A percentile compares a stretch with the other conserved stretches of the same genome.
Evolutionary conservation across 2,113 vertebrate genomes (phyloP).

Genomic region (Petrocephalus microphthalmus): DNA sequence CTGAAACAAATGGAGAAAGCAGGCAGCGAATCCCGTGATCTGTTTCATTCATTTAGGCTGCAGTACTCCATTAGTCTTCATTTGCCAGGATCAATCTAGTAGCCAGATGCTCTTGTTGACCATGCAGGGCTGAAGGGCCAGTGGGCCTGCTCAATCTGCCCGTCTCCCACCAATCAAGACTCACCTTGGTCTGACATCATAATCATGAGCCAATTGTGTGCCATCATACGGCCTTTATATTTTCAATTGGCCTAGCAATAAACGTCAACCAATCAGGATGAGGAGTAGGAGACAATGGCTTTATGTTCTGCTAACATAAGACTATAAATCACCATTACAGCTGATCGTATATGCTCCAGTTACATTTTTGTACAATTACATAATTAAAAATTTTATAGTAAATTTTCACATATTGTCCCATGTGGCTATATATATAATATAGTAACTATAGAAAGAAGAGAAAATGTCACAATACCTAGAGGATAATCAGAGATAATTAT

Average conservation of each 20-base stretch:
- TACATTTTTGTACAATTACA: not conserved
- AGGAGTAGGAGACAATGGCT: not conserved
- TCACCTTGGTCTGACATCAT: constrained; percentile 11
- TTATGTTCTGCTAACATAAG: not conserved
- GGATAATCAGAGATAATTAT: not conserved
- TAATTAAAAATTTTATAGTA: not conserved
- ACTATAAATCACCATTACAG: not conserved
- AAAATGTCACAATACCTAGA: not conserved
- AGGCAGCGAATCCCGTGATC: constrained; percentile 39
- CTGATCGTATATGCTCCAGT: not conserved
- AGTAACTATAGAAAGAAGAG: not conserved
- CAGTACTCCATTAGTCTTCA: constrained; percentile 38
- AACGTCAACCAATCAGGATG: constrained; percentile 31
- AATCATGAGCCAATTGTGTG: not conserved
- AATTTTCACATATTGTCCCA: not conserved
- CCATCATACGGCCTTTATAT: constrained; percentile 31
- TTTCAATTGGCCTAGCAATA: constrained; percentile 31
- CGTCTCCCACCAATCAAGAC: not conserved
- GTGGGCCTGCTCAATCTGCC: not conserved
- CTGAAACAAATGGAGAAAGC: constrained; percentile 15
- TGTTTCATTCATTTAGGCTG: constrained; percentile 43
- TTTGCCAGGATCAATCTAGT: constrained; percentile 35
- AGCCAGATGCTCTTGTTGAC: constrained; percentile 34
- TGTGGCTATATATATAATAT: not conserved
- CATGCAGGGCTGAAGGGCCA: not conserved